These are phyloP conservation scores for Peromyscus nudipes DNA, from an alignment of 2,797 vertebrate genomes.

Conservation along the genomic window DNA sequence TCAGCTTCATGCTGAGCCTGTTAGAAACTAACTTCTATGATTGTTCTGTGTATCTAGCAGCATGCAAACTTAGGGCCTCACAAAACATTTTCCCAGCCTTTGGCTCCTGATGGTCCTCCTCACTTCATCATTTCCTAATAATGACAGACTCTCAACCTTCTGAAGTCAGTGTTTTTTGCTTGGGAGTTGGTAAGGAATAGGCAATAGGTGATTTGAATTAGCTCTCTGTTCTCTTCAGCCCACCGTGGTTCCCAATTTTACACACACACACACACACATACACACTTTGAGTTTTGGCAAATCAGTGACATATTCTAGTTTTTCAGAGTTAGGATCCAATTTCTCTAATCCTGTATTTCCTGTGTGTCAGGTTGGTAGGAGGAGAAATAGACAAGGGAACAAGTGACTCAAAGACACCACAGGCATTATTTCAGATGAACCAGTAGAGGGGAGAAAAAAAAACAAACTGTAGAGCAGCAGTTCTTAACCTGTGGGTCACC, in stretches of 20 bases:
- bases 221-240: neutral
- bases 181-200: neutral
- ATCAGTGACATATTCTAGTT: neutral
- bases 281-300: neutral
- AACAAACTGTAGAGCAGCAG: too few relatives aligned
- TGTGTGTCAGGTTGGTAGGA: neutral
- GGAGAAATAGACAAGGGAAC: neutral
- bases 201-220: neutral
- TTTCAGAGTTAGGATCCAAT: neutral
- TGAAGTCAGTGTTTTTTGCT: constrained; percentile 12
- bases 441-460: neutral
- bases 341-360: neutral
- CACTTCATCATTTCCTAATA: constrained; percentile 6
- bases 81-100: neutral
- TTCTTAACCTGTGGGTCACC: neutral
- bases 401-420: neutral
- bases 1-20: neutral
- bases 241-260: neutral
- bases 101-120: neutral
- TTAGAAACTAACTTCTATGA: neutral
- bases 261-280: neutral
- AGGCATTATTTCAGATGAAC: neutral
- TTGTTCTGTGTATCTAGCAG: neutral
- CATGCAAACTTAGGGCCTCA: neutral
- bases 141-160: neutral